Evolutionary conservation across 2,113 vertebrate genomes (phyloP).

Genomic region (Arizona elegans): DNA sequence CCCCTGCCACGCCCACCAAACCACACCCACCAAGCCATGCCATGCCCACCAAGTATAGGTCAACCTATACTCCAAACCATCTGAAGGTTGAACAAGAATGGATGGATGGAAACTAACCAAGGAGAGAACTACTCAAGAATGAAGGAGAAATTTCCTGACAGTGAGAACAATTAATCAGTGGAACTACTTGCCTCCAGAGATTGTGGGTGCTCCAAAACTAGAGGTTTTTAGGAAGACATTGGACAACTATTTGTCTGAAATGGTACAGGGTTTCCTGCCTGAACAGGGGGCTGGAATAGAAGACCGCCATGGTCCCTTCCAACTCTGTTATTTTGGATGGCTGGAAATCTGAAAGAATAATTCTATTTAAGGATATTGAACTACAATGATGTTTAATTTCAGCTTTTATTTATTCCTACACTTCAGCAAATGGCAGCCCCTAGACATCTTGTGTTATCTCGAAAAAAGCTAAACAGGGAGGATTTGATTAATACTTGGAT

Average conservation of each 20-base stretch:
- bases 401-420: background rate
- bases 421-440: background rate
- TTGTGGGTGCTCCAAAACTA: background rate
- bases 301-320: background rate
- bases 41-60: too few species aligned
- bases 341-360: too few species aligned
- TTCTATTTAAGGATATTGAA: background rate
- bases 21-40: too few species aligned
- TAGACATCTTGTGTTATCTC: background rate
- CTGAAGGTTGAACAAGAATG: background rate
- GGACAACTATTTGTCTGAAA: too few species aligned
- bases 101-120: background rate
- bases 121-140: background rate
- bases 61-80: background rate
- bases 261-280: background rate
- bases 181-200: background rate
- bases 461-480: background rate
- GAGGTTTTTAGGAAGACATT: background rate
- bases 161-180: background rate
- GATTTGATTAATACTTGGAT: background rate
- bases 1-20: too few species aligned
- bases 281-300: background rate
- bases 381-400: background rate
- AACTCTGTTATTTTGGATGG: background rate
- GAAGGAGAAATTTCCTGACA: background rate